These are phyloP conservation scores for Bombycilla garrulus DNA, from an alignment of 2,113 vertebrate genomes.

Conservation along the genomic window DNA sequence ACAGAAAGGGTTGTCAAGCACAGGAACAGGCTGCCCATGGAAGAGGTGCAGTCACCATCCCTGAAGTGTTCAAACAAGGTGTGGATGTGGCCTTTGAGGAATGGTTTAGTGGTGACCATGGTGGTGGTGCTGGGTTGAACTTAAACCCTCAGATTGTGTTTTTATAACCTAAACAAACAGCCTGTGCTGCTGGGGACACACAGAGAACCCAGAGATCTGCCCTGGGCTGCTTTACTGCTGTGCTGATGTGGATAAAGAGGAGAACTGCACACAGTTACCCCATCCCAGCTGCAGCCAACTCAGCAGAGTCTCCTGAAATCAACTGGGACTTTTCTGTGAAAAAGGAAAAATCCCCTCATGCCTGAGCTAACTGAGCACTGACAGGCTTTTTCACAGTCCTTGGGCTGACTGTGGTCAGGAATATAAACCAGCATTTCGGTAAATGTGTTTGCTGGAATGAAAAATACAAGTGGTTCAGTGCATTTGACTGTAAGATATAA, in stretches of 20 bases:
- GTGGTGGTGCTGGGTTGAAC: neutral
- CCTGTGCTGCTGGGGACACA: neutral
- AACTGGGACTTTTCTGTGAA: neutral
- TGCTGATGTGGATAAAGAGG: accelerated
- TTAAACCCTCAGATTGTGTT: neutral
- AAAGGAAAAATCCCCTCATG: neutral
- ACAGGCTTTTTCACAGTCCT: neutral
- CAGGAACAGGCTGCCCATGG: neutral
- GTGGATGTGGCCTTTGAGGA: neutral
- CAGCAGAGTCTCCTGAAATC: neutral
- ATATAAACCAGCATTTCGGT: neutral
- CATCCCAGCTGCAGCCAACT: neutral
- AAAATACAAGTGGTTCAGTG: neutral
- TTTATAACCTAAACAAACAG: neutral
- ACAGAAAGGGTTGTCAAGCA: neutral
- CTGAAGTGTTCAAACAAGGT: accelerated
- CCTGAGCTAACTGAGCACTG: neutral
- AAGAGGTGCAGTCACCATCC: neutral
- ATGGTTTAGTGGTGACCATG: neutral
- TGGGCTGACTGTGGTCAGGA: neutral
- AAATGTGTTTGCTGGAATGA: neutral
- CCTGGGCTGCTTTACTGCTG: neutral
- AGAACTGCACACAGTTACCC: neutral
- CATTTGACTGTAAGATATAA: neutral
- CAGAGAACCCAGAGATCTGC: neutral